Percentiles rank a stretch among this genome's conserved stretches.
These are phyloP conservation scores for Andrena bucephala DNA, from an alignment of 2,888 invertebrate species.

Conservation along the genomic window DNA sequence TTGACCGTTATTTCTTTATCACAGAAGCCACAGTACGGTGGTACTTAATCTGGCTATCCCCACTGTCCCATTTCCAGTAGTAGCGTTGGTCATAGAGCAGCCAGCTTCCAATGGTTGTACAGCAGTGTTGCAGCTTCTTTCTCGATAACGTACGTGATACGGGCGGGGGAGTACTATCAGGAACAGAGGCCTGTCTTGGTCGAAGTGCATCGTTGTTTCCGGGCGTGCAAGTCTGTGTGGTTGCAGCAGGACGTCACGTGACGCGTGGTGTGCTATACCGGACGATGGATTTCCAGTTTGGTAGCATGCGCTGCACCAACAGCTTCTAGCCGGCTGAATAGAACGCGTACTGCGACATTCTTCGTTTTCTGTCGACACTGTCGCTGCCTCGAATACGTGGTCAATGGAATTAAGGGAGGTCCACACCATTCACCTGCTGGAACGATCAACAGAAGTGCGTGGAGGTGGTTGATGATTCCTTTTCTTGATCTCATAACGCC, in stretches of 20 bases:
- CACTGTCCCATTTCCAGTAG: too few species aligned
- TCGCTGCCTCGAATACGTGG: conserved; percentile 9
- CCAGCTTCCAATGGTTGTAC: neutral
- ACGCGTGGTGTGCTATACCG: conserved; percentile 50
- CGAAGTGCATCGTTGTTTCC: conserved; percentile 14
- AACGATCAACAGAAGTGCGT: neutral
- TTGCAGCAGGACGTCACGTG: conserved; percentile 40
- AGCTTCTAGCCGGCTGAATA: conserved; percentile 19
- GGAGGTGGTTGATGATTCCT: neutral
- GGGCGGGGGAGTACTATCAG: neutral
- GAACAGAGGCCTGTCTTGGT: conserved; percentile 12
- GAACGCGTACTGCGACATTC: conserved; percentile 28
- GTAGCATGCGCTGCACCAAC: conserved; percentile 50
- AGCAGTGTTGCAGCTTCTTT: neutral
- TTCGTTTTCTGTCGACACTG: conserved; percentile 31
- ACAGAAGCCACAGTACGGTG: too few species aligned
- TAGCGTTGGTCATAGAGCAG: neutral
- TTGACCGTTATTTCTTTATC: too few species aligned
- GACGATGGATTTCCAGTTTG: conserved; percentile 72
- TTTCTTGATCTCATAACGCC: too few species aligned
- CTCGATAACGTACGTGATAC: neutral
- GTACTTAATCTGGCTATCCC: too few species aligned
- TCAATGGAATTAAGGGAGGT: conserved; percentile 23
- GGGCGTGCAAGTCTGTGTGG: conserved; percentile 33
- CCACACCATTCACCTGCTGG: neutral